A percentile compares a stretch with the other conserved stretches of the same genome.
phyloP scores from a whole-genome alignment of 35 echinoderm and acorn worm species.

The Acanthaster planci region DNA sequence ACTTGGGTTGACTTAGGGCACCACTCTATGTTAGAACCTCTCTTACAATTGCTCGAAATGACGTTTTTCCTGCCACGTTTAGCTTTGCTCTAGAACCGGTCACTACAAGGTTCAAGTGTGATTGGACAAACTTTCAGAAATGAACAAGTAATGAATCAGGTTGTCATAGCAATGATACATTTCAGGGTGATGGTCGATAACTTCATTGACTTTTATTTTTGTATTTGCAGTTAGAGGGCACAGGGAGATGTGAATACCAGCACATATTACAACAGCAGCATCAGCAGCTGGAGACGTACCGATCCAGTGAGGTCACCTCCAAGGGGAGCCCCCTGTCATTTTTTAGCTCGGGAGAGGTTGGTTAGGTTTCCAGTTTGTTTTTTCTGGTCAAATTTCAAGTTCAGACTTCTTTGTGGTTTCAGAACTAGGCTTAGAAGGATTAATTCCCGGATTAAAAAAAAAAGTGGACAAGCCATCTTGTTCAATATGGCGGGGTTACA shows the following conservation, averaged over 20 bases:
- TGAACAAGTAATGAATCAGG: too few relatives aligned
- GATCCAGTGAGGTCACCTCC: not conserved
- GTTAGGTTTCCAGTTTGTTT: not conserved
- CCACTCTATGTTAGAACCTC: not conserved
- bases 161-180: too few relatives aligned
- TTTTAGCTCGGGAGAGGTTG: not conserved
- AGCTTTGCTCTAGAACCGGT: too few relatives aligned
- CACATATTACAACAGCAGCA: conserved; percentile 42
- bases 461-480: not conserved
- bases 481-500: not conserved
- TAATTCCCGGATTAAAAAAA: not conserved
- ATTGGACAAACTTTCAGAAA: too few relatives aligned
- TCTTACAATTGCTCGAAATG: not conserved
- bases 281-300: not conserved
- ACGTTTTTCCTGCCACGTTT: not conserved
- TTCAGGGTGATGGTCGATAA: too few relatives aligned
- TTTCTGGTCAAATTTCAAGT: too few relatives aligned
- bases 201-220: not conserved
- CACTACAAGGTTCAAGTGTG: too few relatives aligned
- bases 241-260: conserved; percentile 59
- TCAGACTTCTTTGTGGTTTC: too few relatives aligned
- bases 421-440: too few relatives aligned
- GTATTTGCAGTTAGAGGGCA: conserved; percentile 57
- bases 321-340: not conserved
- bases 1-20: not conserved